A percentile compares a stretch with the other conserved stretches of the same genome.
Evolutionary conservation across 2,113 vertebrate genomes (phyloP).

Genomic region (Lathamus discolor): DNA sequence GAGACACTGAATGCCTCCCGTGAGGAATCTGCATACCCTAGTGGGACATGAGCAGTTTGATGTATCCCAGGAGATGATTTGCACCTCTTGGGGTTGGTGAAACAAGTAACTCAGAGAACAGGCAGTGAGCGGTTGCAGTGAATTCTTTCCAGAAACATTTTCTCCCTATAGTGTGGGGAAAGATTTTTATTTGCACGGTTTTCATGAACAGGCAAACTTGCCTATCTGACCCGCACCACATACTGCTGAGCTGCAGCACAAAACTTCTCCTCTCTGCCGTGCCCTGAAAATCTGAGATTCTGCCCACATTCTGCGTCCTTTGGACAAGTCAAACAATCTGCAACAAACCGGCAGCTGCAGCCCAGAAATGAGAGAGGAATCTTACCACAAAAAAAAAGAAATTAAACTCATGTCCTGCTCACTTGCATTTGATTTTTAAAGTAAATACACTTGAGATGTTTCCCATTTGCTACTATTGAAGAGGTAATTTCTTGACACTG

Average conservation of each 20-base stretch:
- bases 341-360: neutral
- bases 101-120: neutral
- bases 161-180: neutral
- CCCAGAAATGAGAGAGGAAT: neutral
- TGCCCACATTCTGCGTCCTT: neutral
- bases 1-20: neutral
- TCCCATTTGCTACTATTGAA: conserved; percentile 6
- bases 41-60: neutral
- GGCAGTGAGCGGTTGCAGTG: neutral
- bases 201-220: neutral
- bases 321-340: conserved; percentile 14
- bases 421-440: conserved; percentile 19
- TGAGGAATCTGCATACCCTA: neutral
- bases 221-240: neutral
- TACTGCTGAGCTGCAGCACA: neutral
- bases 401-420: neutral
- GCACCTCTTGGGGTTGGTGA: neutral
- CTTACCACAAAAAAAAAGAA: neutral
- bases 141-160: neutral
- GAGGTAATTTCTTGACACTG: neutral
- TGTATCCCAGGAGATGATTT: neutral
- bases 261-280: neutral
- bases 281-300: neutral
- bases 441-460: neutral
- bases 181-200: neutral